Base-by-base conservation (phyloP, 2,797 vertebrate genomes). In the Nyctalus aviator region DNA sequence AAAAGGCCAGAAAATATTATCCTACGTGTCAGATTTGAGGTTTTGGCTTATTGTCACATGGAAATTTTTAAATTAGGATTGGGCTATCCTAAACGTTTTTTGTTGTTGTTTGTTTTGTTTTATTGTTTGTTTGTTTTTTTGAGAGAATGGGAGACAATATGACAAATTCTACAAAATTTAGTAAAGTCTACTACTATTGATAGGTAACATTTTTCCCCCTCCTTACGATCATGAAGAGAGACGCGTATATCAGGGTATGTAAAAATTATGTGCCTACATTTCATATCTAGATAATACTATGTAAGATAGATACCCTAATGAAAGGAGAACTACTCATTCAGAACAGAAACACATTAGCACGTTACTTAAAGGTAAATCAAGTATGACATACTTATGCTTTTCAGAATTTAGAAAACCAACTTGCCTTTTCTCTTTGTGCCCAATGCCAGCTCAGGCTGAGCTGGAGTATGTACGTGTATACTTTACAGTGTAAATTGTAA, bases 1-100 rank as follows among this genome's bases (percentile, higher is more conserved):
- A 95, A 97, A 97, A 97, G 91, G 50, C 94, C 44, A 30, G 77
- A 68, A 94, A 86, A 95, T 97, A 97, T 96, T 94, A 89, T 84
- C 81, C 1, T 14, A 91, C 6, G 1, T 6, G 91, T 97, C 97
- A 35, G 96, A 93, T 95, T 96, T 96, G 59, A 93, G 91, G 32
- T 94, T 97, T 97, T 95, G 1, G 82, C 92, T 96, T 96, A 88
- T 92, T 96, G 95, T 41, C 53, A 89, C 62, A 76, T 59, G 35
- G 93, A 96, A 95, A 97, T 97, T 90, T 18, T 73, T 93, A 94
- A 92, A 88, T 93, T 93, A 82, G 77, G 35, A 15, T 85, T 96
- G 90, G 95, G 84, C 96, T 97, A 88, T 96, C 73, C 94, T 92
- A 93, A 97, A 96, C 79, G 50, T 95, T 69, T 30, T 62, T 14